Evolutionary conservation across 2,113 vertebrate species (phyloP).

Genomic region (Condylura cristata): DNA sequence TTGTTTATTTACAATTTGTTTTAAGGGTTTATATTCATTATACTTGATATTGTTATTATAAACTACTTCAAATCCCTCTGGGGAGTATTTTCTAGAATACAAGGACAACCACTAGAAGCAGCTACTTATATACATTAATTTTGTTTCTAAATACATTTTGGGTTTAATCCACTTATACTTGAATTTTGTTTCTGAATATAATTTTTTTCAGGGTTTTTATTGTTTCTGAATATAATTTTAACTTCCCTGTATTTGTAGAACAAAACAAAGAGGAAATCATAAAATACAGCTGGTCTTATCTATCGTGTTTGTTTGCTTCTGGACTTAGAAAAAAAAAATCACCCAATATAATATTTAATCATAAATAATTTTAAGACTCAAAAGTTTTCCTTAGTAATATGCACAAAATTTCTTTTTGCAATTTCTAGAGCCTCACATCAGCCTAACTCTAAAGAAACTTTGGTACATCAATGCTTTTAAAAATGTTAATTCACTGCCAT

Average conservation of each 20-base stretch:
- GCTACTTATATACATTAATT: neutral
- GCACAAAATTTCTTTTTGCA: neutral
- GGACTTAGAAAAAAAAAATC: constrained; percentile 4
- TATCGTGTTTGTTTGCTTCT: neutral
- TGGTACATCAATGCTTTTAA: neutral
- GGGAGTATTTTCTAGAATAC: neutral
- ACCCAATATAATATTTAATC: neutral
- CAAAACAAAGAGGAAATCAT: constrained; percentile 18
- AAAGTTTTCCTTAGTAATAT: constrained; percentile 17
- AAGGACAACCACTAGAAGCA: neutral
- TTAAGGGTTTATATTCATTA: neutral
- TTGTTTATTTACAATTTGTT: neutral
- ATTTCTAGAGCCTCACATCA: constrained; percentile 18
- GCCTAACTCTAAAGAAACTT: neutral
- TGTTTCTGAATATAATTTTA: neutral
- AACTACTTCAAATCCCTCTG: neutral
- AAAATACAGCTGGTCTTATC: neutral
- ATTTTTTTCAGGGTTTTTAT: too few species aligned
- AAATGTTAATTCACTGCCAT: neutral
- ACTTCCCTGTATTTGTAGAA: neutral
- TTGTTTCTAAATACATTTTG: neutral
- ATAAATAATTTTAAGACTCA: constrained; percentile 15
- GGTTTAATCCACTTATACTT: neutral
- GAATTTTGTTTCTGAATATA: neutral
- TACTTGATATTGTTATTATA: neutral